Evolutionary conservation across 2,888 invertebrate species (phyloP).

Genomic region (Tipula unca): DNA sequence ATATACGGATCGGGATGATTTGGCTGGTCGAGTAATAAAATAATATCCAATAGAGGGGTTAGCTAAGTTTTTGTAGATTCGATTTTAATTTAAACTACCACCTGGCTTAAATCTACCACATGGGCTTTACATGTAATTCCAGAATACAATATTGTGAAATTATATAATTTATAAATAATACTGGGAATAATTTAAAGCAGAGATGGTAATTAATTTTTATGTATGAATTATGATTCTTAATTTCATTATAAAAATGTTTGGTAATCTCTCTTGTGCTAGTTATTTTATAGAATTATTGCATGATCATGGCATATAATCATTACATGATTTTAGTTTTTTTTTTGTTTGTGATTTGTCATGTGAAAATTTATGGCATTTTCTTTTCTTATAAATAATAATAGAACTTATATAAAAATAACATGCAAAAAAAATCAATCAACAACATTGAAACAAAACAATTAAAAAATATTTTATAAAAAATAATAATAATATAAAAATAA

Average conservation of each 20-base stretch:
- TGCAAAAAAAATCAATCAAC: not conserved
- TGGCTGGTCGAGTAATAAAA: not conserved
- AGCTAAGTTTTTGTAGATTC: not conserved
- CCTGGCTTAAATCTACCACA: not conserved
- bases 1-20: not conserved
- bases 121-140: not conserved
- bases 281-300: not conserved
- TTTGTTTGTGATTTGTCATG: not conserved
- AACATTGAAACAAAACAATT: constrained; percentile 1
- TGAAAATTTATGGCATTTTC: not conserved
- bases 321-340: not conserved
- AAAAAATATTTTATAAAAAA: constrained; percentile 38
- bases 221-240: not conserved
- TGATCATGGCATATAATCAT: not conserved
- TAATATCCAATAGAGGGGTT: not conserved
- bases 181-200: not conserved
- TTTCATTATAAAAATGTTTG: not conserved
- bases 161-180: not conserved
- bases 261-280: not conserved
- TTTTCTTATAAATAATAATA: not conserved
- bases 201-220: not conserved
- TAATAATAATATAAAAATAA: constrained; percentile 17
- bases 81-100: not conserved
- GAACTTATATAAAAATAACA: not conserved
- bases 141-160: not conserved